Evolutionary conservation across 1,140 invertebrate species (phyloP), one percentile per base, ranked within the genome.

Genomic region (Drosophila seguyi): DNA sequence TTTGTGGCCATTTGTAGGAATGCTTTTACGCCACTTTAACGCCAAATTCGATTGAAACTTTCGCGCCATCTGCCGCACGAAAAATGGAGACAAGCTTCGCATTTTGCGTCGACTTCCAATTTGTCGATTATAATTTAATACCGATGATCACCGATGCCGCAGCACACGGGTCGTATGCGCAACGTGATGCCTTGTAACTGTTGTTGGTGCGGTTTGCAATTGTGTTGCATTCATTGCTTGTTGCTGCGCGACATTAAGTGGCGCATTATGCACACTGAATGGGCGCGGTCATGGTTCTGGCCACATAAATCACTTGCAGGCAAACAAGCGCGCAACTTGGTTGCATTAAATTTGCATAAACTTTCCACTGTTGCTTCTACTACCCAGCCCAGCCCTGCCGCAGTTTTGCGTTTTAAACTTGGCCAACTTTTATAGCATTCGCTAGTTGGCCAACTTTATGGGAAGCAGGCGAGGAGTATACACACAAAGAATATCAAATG

Each of bases 271-370:
- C 63, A 75, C 81, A 45, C 39, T 48, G 60, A 27, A 79, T 56
- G 68, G 62, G 55, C 69, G 69, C 57, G 84, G 67, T 76, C 75
- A 78, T 78, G 76, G 62, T 79, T 65, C 78, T 48, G 71, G 85
- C 72, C 84, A 87, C 81, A 88, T 90, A 88, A 88, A 88, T 88
- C 85, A 88, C 74, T 85, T 61, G 85, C 81, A 88, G 75, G 82
- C 82, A 86, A 78, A 71, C 74, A 83, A 79, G 69, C 74, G 55
- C 53, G 50, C 81, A 90, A 90, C 85, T 88, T 81, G 88, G 81
- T 79, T 88, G 85, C 85, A 85, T 75, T 71, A 84, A 81, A 88
- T 90, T 90, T 88, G 85, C 84, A 88, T 88, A 88, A 88, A 88
- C 77, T 85, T 81, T 90, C 52, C 69, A 50, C 69, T 73, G 69